Conservation (phyloP, 1,140 invertebrate genomes). For the Pseudobourletiella spinata region DNA sequence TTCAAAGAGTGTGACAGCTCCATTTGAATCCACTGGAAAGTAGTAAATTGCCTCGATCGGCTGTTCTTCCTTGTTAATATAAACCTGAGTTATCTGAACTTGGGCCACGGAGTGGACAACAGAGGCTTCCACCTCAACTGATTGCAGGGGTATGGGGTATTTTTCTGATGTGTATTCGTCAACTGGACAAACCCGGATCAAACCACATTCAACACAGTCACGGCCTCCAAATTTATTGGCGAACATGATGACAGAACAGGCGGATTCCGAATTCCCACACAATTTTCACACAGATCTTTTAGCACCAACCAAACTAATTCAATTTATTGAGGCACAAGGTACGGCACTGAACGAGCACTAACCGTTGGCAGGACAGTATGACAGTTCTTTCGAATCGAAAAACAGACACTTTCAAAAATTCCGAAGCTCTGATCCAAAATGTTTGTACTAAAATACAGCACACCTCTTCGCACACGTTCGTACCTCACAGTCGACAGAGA, state of each 20-base stretch:
- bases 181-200: no score
- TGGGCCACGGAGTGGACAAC: no score
- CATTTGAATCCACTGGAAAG: no score
- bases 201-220: neutral
- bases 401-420: neutral
- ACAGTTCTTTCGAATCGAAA: neutral
- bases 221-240: neutral
- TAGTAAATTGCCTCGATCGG: no score
- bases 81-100: constrained; percentile 29
- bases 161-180: neutral
- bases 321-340: neutral
- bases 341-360: neutral
- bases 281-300: neutral
- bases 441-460: no score
- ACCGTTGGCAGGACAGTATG: neutral
- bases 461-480: neutral
- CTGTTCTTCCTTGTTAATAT: constrained; percentile 29
- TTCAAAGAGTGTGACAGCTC: no score
- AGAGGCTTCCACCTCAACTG: no score
- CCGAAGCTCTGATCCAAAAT: no score
- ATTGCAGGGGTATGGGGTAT: no score
- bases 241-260: neutral
- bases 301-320: no score
- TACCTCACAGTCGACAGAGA: no score
- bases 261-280: neutral